Percentiles rank a stretch among this genome's conserved stretches.
These are phyloP conservation scores for Otolemur garnettii DNA, from an alignment of 2,113 vertebrate genomes.

Conservation along the genomic window DNA sequence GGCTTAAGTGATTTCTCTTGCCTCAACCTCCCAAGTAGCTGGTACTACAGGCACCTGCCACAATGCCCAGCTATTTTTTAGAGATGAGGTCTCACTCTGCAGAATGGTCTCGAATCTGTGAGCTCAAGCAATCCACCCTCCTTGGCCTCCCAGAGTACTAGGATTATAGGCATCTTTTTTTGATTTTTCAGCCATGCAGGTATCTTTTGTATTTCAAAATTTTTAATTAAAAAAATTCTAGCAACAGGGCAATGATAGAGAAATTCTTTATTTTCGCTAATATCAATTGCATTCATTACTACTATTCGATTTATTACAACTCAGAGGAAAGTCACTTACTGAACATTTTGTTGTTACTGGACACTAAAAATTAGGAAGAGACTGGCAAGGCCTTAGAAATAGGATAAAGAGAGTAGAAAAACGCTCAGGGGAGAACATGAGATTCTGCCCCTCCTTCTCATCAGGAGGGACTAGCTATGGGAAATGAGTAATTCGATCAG, in stretches of 20 bases:
- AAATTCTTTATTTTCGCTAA: conserved; percentile 68
- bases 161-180: not conserved
- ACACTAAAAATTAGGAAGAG: not conserved
- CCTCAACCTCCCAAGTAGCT: too few species aligned
- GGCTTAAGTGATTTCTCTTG: too few species aligned
- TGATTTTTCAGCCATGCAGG: not conserved
- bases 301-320: not conserved
- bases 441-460: not conserved
- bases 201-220: not conserved
- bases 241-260: conserved; percentile 27
- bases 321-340: conserved; percentile 11
- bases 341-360: not conserved
- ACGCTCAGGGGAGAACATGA: not conserved
- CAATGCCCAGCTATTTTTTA: too few species aligned
- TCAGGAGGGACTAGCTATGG: not conserved
- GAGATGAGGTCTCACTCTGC: too few species aligned
- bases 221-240: not conserved
- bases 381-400: not conserved
- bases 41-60: too few species aligned
- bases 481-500: not conserved
- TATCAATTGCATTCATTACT: not conserved
- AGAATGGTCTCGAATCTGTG: too few species aligned
- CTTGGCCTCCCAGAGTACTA: too few species aligned
- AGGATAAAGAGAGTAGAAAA: not conserved
- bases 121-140: too few species aligned